Base-by-base conservation (phyloP, 2,888 invertebrate species). In the Silvanus unidentatus region DNA sequence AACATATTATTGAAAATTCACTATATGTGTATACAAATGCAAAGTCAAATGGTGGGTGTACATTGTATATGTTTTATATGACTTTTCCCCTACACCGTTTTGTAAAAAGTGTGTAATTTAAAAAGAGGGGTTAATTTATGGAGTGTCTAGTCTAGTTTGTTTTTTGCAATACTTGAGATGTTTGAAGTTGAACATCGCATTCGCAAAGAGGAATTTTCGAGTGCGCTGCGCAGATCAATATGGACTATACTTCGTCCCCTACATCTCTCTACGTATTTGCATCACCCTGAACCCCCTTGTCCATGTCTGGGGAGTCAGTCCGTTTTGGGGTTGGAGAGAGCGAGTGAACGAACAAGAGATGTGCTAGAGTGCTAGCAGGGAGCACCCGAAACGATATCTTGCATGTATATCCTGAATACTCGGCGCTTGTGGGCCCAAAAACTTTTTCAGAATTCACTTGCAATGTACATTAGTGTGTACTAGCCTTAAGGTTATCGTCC, bases 161-260 rank as follows among this genome's bases (percentile, higher is more conserved):
- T 52, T 53, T 54, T 50, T 50, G 46, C 49, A 49, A 52, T 47
- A 54, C 54, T 54, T 52, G 48, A 52, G 52, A 54, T 52, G 49
- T 53, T 53, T 49, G 49, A 49, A 53, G 47, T 50, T 47, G 50
- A 50, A 46, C 50, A 48, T 49, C 50, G 47, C 47, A 47, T 50
- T 50, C 48, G 51, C 42, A 39, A 44, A 48, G 54, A 43, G 43
- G 49, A 35, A 44, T 44, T 48, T 47, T 44, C 30, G 52, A 50
- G 54, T 60, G 59, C 60, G 58, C 59, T 28, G 60, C 61, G 60
- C 63, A 60, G 61, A 63, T 63, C 63, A 62, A 63, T 63, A 63
- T 57, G 56, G n/a, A 55, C 50, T 40, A 53, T 53, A 57, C 53
- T 54, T 48, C 56, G 45, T 45, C 53, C 51, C 52, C 55, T 44